These are phyloP conservation scores for Morbakka virulenta DNA, from an alignment of 30 jellyfish, hydroid and myxozoan genomes.

Conservation along the genomic window DNA sequence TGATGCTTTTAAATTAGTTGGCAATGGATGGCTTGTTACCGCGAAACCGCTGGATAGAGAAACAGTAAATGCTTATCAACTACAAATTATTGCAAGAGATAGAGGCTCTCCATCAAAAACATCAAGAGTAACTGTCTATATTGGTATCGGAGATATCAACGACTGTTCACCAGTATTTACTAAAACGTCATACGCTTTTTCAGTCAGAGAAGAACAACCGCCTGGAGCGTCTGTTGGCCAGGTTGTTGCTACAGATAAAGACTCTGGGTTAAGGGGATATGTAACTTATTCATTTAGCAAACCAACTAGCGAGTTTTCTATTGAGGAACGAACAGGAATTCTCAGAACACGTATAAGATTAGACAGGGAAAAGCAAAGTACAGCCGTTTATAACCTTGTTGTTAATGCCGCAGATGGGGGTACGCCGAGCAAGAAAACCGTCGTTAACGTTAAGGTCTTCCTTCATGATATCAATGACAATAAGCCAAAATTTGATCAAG, in stretches of 20 bases:
- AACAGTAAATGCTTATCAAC: conserved; percentile 18
- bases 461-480: conserved; percentile 79
- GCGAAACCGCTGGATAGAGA: conserved; percentile 79
- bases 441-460: conserved; percentile 41
- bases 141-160: conserved; percentile 77
- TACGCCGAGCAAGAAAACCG: conserved; percentile 42
- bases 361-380: conserved; percentile 71
- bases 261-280: conserved; percentile 79
- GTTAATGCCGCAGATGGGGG: conserved; percentile 91
- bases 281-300: conserved; percentile 59
- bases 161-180: conserved; percentile 83
- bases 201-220: conserved; percentile 84
- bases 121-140: conserved; percentile 42
- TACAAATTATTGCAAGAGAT: conserved; percentile 65
- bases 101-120: conserved; percentile 72
- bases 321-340: conserved; percentile 61
- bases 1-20: conserved; percentile 17
- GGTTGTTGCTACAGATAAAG: conserved; percentile 71
- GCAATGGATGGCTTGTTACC: conserved; percentile 51
- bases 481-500: conserved; percentile 71
- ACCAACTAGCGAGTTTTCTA: conserved; percentile 41
- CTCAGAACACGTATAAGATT: conserved; percentile 55
- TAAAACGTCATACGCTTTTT: conserved; percentile 10
- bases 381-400: conserved; percentile 25
- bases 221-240: conserved; percentile 78